phyloP scores from a whole-genome alignment of 2,888 invertebrate genomes.

The Pycnomerus fuliginosus region DNA sequence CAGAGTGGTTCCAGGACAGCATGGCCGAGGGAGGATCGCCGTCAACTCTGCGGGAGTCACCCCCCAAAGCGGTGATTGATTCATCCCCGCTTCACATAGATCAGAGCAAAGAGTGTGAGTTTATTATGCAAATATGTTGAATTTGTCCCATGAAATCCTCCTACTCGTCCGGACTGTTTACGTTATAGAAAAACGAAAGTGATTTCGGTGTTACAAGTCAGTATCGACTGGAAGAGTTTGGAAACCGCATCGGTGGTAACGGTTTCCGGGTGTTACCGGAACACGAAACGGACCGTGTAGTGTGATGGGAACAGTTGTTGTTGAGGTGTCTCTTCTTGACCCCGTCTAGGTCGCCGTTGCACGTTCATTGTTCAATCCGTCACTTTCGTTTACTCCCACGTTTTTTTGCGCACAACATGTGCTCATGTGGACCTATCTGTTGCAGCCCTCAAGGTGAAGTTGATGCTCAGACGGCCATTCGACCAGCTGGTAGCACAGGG shows the following conservation, averaged over 20 bases:
- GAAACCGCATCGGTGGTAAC: constrained; percentile 7
- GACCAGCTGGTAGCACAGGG: constrained; percentile 96
- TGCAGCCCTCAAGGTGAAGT: constrained; percentile 94
- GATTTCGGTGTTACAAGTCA: constrained; percentile 19
- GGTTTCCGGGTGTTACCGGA: constrained; percentile 17
- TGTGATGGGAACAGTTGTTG: constrained; percentile 7
- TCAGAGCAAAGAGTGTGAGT: constrained; percentile 98
- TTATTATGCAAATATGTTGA: too few relatives aligned
- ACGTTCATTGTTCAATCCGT: too few relatives aligned
- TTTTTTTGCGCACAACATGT: constrained; percentile 25
- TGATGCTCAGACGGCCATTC: constrained; percentile 92
- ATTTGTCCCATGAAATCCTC: constrained; percentile 14
- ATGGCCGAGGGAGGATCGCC: constrained; percentile 46
- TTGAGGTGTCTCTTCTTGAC: constrained; percentile 26
- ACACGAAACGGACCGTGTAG: constrained; percentile 8
- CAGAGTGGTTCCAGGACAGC: constrained; percentile 82
- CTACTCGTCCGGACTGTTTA: constrained; percentile 22
- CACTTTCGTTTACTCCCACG: too few relatives aligned
- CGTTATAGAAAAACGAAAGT: constrained; percentile 23
- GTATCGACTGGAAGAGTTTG: constrained; percentile 18
- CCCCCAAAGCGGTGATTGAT: constrained; percentile 91
- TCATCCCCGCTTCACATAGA: constrained; percentile 94
- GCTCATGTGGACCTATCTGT: constrained; percentile 33
- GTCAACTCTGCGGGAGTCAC: constrained; percentile 61
- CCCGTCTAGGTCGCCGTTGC: constrained; percentile 38